These are phyloP conservation scores for Digitonthophagus gazella DNA, from an alignment of 2,888 invertebrate genomes.

Conservation along the genomic window DNA sequence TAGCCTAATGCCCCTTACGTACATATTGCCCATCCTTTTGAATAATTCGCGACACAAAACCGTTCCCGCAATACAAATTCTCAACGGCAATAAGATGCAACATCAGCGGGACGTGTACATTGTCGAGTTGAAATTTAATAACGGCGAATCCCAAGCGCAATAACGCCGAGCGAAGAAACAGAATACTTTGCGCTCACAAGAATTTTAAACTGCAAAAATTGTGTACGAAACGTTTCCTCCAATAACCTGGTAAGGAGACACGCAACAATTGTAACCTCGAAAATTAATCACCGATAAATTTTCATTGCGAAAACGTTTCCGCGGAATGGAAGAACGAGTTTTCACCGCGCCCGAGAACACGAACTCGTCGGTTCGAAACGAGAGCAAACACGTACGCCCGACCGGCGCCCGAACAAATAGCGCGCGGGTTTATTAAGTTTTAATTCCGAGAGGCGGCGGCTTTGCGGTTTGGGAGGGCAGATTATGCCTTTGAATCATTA, in stretches of 20 bases:
- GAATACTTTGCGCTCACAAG: neutral
- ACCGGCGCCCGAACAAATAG: neutral
- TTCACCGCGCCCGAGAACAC: too few species aligned
- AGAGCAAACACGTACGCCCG: neutral
- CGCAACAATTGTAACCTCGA: neutral
- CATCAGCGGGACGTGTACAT: neutral
- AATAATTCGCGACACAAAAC: neutral
- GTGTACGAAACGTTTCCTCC: neutral
- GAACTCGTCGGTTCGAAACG: neutral
- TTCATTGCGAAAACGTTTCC: neutral
- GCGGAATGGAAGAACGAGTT: too few species aligned
- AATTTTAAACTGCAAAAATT: neutral
- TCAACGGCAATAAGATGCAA: neutral
- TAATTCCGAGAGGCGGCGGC: neutral
- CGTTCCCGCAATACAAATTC: neutral
- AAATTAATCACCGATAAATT: neutral
- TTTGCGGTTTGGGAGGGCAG: neutral
- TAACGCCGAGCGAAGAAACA: neutral
- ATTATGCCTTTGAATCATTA: neutral
- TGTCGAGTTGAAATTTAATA: neutral
- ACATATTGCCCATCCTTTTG: neutral
- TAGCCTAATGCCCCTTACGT: neutral
- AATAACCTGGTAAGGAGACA: neutral
- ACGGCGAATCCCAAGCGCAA: neutral
- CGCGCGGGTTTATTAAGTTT: neutral